phyloP scores from a whole-genome alignment of 2,888 invertebrate species.

The Ichneumoninae sp. region DNA sequence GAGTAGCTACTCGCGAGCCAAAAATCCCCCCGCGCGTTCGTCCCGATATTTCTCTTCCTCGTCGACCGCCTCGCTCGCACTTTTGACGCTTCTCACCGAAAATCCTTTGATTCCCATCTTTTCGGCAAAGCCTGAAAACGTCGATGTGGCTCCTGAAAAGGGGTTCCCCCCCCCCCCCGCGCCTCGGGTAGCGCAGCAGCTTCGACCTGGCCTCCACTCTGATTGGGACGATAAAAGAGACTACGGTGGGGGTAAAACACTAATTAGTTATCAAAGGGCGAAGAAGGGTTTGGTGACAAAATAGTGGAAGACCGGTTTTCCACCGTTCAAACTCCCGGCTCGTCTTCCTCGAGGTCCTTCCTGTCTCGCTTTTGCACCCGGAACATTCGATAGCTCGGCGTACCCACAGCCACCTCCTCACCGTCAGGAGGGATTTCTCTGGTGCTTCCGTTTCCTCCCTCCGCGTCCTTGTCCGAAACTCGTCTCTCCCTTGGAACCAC shows the following conservation, averaged over 20 bases:
- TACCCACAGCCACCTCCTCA: constrained; percentile 39
- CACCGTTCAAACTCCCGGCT: constrained; percentile 49
- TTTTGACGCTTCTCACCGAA: constrained; percentile 81
- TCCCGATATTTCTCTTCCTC: constrained; percentile 58
- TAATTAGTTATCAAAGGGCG: constrained; percentile 88
- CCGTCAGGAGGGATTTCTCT: constrained; percentile 25
- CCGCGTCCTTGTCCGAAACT: constrained; percentile 33
- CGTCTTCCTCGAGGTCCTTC: constrained; percentile 24
- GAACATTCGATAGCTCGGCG: constrained; percentile 11
- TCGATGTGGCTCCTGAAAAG: constrained; percentile 64
- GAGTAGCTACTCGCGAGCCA: constrained; percentile 70
- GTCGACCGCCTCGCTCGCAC: constrained; percentile 71
- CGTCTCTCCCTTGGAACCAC: constrained; percentile 67
- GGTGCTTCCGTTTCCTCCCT: constrained; percentile 34
- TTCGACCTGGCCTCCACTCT: constrained; percentile 66
- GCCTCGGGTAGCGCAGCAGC: constrained; percentile 3
- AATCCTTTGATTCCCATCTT: constrained; percentile 84
- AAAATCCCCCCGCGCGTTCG: constrained; percentile 53
- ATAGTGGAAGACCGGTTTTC: constrained; percentile 74
- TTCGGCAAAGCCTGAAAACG: constrained; percentile 71
- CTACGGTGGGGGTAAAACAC: constrained; percentile 85
- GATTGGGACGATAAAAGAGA: constrained; percentile 82
- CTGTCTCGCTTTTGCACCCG: constrained; percentile 14
- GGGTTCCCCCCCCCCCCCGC: constrained; percentile 47
- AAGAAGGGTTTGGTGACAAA: constrained; percentile 84